These are phyloP conservation scores for Campoletis raptor DNA, from an alignment of 2,888 invertebrate genomes.

Conservation along the genomic window DNA sequence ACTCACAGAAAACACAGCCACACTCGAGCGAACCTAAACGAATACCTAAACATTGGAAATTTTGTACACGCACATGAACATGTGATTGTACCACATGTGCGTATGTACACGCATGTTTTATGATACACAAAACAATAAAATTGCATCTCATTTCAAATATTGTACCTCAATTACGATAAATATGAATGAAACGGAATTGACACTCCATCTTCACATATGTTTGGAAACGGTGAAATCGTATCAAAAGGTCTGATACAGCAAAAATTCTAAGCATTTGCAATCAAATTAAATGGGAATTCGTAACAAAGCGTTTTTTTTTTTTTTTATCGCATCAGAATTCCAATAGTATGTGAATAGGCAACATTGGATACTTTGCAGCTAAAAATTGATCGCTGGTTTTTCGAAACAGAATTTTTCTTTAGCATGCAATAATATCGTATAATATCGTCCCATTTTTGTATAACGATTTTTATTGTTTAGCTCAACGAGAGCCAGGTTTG, in stretches of 20 bases:
- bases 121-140: too few species aligned
- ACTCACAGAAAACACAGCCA: neutral
- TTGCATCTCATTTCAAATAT: too few species aligned
- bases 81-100: neutral
- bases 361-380: neutral
- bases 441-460: neutral
- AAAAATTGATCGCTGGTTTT: neutral
- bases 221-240: neutral
- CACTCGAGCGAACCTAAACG: conserved; percentile 9
- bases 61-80: neutral
- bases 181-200: too few species aligned
- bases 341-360: neutral
- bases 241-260: neutral
- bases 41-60: conserved; percentile 20
- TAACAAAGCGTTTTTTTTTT: neutral
- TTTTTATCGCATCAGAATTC: neutral
- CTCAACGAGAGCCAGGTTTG: conserved; percentile 13
- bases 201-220: too few species aligned
- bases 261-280: neutral
- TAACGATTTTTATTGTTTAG: neutral
- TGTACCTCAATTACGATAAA: too few species aligned
- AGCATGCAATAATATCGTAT: neutral
- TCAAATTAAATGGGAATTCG: neutral
- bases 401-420: neutral
- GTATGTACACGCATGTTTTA: too few species aligned